Evolutionary conservation across 2,797 vertebrate species (phyloP), one percentile per base, ranked within the genome.

Genomic region (Salmo trutta): DNA sequence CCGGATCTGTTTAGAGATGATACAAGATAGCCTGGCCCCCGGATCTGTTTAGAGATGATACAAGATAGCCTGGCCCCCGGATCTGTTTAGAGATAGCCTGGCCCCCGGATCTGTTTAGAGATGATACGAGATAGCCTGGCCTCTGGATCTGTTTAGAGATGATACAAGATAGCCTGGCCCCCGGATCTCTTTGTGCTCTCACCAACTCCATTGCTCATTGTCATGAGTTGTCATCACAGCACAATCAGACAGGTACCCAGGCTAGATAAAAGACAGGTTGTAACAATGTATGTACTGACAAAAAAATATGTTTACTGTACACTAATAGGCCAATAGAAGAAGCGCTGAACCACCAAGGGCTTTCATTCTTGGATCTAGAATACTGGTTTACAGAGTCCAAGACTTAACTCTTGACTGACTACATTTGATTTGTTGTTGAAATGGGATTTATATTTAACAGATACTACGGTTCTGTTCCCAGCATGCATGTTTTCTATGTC

Each of bases 331-430:
- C 77, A 84, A 77, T 76, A 65, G 78, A 81, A 79, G 27, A 51
- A 81, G 59, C 74, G 75, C 79, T 82, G 79, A n/a, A 83, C 81
- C 79, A 92, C 88, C 88, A 91, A 92, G 89, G 88, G 82, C 76
- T 78, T 79, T 82, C 81, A 87, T 83, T 76, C 73, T 64, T 71
- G 56, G 33, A 80, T 59, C 24, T 41, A 47, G 54, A 59, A 68
- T 1, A 68, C 31, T 2, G 15, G 33, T 68, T 65, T 3, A 68
- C 36, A 12, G 66, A 68, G 1, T 16, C 27, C 16, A 1, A 41
- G 41, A 47, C 41, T 47, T 47, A 10, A 47, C 41, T 10, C 41
- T 47, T 47, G 8, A 47, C 41, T 12, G 2, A 47, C 41, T 47
- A 2, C 8, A 47, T 47, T 12, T 47, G 7, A 68, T 68, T 8